Conservation (phyloP, 2,888 invertebrate species). For the Lepidochrysops patricia region DNA sequence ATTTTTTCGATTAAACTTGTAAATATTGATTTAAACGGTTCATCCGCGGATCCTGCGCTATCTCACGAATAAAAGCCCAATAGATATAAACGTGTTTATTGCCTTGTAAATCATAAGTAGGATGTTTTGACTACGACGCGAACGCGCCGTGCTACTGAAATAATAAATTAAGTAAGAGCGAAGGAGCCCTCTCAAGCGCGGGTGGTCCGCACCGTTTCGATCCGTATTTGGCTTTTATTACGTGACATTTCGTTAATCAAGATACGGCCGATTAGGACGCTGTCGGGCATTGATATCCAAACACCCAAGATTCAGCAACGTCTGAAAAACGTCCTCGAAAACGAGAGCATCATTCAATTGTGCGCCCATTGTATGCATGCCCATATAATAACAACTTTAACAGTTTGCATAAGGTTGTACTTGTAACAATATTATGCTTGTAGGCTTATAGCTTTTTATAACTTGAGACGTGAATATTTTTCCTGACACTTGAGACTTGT, state of each 20-base stretch:
- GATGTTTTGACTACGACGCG: conserved; percentile 65
- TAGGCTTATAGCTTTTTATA: no score
- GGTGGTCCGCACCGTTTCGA: conserved; percentile 49
- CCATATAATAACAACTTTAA: no score
- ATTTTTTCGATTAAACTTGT: conserved; percentile 2
- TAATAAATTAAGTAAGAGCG: conserved; percentile 68
- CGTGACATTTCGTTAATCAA: conserved; percentile 1
- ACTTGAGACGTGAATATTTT: no score
- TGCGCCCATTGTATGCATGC: no score
- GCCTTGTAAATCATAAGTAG: conserved; percentile 62
- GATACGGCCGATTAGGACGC: conserved; percentile 5
- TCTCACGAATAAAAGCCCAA: conserved; percentile 64
- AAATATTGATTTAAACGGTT: conserved; percentile 13
- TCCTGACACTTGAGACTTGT: no score
- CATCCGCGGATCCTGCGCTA: conserved; percentile 42
- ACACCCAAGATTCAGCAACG: no score
- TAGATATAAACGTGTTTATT: conserved; percentile 69
- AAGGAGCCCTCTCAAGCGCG: conserved; percentile 54
- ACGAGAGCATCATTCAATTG: no score
- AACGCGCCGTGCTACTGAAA: conserved; percentile 54
- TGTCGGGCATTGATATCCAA: not conserved
- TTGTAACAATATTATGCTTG: no score
- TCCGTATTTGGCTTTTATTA: conserved; percentile 14
- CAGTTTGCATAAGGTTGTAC: no score
- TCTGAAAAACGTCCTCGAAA: no score